Evolutionary conservation across 2,797 vertebrate species (phyloP), one percentile per base, ranked within the genome.

Genomic region (Perodicticus potto): DNA sequence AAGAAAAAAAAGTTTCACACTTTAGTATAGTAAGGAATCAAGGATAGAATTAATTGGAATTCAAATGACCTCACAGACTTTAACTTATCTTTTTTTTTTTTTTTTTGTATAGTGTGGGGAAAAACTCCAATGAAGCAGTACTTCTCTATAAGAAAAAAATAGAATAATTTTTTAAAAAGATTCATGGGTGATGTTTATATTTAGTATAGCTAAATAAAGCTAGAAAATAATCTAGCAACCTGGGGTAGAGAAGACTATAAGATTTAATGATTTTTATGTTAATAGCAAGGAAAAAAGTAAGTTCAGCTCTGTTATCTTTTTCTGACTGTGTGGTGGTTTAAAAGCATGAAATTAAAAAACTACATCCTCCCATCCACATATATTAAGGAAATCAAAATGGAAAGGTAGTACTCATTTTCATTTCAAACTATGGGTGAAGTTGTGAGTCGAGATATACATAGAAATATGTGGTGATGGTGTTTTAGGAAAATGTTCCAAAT

Each of bases 351-450:
- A 73, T 73, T 81, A 57, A 91, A 84, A 73, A 2, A 49, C 40
- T 49, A 4, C 69, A 8, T 61, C n/a, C 9, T 89, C 73, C 34
- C 4, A 65, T 55, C 5, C 13, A 59, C 0, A 55, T 32, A 19
- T 37, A 53, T 92, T 86, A 86, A 81, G 37, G 29, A 82, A 70
- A 85, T 55, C 73, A 7, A 95, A 76, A 95, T 43, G 25, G 25
- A 73, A 95, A 84, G 45, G 59, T 70, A 78, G 67, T 63, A 78
- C 61, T 73, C 77, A 63, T 29, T 57, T 91, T 85, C 7, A 86
- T 43, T 74, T 93, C 49, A 91, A 93, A 93, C 55, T 85, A 45
- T 85, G 43, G 34, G 11, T 85, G 80, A 89, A 22, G 19, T 89
- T 81, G 45, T 65, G 20, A 43, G 13, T 81, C 81, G 43, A 65